Percentiles rank a stretch among this genome's conserved stretches.
Conservation (phyloP, 2,113 vertebrate species). For the Alces alces region DNA sequence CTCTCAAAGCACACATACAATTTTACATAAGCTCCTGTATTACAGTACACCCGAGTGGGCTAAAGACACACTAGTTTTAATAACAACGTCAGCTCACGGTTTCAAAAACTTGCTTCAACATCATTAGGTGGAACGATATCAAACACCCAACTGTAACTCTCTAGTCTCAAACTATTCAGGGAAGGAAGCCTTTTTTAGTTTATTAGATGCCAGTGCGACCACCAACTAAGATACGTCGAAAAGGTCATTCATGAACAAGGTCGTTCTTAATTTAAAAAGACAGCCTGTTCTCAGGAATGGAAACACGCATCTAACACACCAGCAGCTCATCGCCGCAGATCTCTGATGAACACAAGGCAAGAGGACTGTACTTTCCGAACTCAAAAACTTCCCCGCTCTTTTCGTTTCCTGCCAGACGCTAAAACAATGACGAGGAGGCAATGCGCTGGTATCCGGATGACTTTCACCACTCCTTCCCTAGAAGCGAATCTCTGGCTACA, state of each 20-base stretch:
- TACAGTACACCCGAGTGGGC: neutral
- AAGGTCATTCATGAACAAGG: neutral
- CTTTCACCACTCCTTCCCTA: neutral
- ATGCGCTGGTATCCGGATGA: neutral
- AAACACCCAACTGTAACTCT: neutral
- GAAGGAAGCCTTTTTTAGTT: neutral
- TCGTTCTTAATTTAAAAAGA: neutral
- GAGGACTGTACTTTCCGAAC: constrained; percentile 35
- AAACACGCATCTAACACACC: neutral
- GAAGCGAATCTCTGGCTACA: neutral
- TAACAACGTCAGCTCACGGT: neutral
- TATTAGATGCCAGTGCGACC: neutral
- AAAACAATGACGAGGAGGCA: neutral
- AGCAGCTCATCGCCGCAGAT: neutral
- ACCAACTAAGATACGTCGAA: neutral
- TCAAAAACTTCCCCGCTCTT: constrained; percentile 32
- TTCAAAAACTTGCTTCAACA: neutral
- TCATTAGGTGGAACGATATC: neutral
- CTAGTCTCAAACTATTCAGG: neutral
- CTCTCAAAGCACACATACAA: neutral
- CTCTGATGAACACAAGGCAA: neutral
- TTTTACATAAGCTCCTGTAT: neutral
- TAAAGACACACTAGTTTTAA: neutral
- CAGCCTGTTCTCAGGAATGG: neutral
- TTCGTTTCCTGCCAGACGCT: neutral